These are phyloP conservation scores for Thecocarcelia acutangulata DNA, from an alignment of 2,888 invertebrate species.

Conservation along the genomic window DNA sequence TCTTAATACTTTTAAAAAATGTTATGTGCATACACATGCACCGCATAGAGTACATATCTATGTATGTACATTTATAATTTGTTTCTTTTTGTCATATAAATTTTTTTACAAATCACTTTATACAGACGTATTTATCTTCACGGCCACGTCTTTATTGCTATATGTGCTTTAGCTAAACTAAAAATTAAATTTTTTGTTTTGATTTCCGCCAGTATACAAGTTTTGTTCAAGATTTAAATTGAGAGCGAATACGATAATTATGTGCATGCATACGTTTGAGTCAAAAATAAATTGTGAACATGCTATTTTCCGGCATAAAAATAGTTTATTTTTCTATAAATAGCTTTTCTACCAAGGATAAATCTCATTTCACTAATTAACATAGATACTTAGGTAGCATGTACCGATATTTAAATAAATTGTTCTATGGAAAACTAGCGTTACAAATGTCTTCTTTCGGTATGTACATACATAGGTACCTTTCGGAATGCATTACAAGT, in stretches of 20 bases:
- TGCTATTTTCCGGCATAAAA: not conserved
- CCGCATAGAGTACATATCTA: too few species aligned
- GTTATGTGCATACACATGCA: too few species aligned
- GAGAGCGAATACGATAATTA: constrained; percentile 23
- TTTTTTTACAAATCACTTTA: constrained; percentile 29
- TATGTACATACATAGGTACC: not conserved
- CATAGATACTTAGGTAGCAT: too few species aligned
- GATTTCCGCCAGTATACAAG: constrained; percentile 37
- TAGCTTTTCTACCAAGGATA: too few species aligned
- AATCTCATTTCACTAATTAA: too few species aligned
- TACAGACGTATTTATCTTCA: constrained; percentile 12
- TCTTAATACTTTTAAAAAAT: too few species aligned
- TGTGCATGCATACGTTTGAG: too few species aligned
- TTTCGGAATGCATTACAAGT: not conserved
- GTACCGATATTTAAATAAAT: too few species aligned
- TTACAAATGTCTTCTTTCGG: not conserved
- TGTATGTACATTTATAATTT: not conserved
- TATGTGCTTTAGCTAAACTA: constrained; percentile 53
- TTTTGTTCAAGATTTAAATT: constrained; percentile 20
- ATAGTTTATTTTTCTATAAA: not conserved
- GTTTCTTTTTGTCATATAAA: constrained; percentile 1
- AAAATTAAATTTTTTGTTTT: constrained; percentile 38
- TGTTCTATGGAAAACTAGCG: too few species aligned
- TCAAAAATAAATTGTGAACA: constrained; percentile 6
- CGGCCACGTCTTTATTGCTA: constrained; percentile 33